Evolutionary conservation across 2,888 invertebrate species (phyloP).

Genomic region (Eupithecia subumbrata): DNA sequence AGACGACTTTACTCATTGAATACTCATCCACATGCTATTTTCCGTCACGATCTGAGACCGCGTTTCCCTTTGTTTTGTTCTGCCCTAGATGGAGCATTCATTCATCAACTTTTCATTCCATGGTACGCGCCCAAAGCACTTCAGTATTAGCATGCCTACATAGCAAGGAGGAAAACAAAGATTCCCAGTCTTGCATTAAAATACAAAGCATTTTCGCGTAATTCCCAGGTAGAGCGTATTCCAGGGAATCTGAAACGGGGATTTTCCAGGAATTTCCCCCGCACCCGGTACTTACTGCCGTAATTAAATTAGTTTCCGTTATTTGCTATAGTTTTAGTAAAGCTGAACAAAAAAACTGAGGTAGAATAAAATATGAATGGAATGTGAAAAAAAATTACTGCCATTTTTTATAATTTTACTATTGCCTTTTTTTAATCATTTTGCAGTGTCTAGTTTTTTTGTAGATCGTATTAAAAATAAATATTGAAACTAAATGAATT

Average conservation of each 20-base stretch:
- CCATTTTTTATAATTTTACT: too few species aligned
- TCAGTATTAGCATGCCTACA: background rate
- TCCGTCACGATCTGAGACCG: too few species aligned
- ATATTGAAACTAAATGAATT: background rate
- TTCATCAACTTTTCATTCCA: background rate
- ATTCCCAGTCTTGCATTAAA: background rate
- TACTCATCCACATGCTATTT: too few species aligned
- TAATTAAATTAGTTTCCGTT: slow-evolving; percentile 18
- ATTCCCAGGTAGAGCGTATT: background rate
- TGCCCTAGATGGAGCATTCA: too few species aligned
- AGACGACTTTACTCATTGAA: too few species aligned
- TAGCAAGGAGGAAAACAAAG: background rate
- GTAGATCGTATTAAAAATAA: background rate
- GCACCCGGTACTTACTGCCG: slow-evolving; percentile 4
- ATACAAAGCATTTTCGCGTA: slow-evolving; percentile 1
- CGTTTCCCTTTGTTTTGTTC: too few species aligned
- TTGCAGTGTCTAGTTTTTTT: background rate
- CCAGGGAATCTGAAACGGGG: slow-evolving; percentile 1
- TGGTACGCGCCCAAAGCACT: background rate
- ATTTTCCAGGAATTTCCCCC: slow-evolving; percentile 9
- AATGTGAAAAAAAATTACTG: too few species aligned
- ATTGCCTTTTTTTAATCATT: too few species aligned
- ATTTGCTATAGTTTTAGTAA: slow-evolving; percentile 3
- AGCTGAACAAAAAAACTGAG: too few species aligned
- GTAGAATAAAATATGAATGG: too few species aligned